Evolutionary conservation across 2,888 invertebrate genomes (phyloP).

Genomic region (Smittia aterrima): DNA sequence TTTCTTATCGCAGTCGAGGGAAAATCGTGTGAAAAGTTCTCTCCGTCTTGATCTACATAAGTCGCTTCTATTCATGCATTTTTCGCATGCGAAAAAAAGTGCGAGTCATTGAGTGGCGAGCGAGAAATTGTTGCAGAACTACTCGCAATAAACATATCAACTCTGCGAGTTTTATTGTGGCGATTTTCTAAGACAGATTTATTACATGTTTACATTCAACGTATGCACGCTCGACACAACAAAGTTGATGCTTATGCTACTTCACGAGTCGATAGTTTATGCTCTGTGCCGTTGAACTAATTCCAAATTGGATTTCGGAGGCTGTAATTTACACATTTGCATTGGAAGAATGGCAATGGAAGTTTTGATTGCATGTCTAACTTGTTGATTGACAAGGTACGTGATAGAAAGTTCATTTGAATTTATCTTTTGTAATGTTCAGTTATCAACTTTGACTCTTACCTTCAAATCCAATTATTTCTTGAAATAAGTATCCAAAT

Average conservation of each 20-base stretch:
- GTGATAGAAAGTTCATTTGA: too few relatives aligned
- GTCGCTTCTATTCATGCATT: slow-evolving; percentile 1
- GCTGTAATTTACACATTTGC: too few relatives aligned
- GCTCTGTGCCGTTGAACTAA: too few relatives aligned
- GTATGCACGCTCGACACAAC: background rate
- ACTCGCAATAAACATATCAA: slow-evolving; percentile 9
- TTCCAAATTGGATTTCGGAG: too few relatives aligned
- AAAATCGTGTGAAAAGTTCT: slow-evolving; percentile 10
- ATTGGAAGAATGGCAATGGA: too few relatives aligned
- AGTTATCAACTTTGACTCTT: too few relatives aligned
- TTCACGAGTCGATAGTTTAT: too few relatives aligned
- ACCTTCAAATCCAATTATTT: too few relatives aligned
- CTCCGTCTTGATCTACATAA: background rate
- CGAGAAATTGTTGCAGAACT: background rate
- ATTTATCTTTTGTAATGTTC: too few relatives aligned
- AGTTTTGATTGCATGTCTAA: too few relatives aligned
- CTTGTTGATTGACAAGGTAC: too few relatives aligned
- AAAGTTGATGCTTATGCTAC: background rate
- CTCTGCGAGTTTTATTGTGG: slow-evolving; percentile 9
- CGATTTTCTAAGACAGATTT: slow-evolving; percentile 14
- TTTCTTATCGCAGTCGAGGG: background rate
- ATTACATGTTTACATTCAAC: slow-evolving; percentile 14
- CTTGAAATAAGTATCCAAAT: too few relatives aligned
- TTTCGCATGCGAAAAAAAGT: slow-evolving; percentile 3
- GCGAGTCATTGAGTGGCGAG: background rate